Base-by-base conservation (phyloP, 2,113 vertebrate genomes). In the Hylia prasina region DNA sequence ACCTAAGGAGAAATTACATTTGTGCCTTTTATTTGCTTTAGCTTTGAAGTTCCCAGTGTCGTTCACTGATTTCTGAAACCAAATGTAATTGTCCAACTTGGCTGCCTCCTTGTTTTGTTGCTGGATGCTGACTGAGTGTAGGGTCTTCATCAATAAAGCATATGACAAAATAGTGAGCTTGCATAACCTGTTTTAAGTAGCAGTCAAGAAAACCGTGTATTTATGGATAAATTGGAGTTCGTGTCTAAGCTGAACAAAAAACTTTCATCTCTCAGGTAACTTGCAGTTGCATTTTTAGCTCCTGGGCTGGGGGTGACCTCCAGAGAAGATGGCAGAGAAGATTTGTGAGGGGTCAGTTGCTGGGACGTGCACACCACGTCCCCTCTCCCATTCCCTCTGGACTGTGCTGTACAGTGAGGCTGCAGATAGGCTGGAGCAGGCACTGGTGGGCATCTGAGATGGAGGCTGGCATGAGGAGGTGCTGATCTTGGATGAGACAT, bases 201-300 rank as follows among this genome's bases (percentile, higher is more conserved):
- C 50, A 69, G 13, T 61, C 19, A 83, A 51, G 40, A 77, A 66
- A 51, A 30, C 9, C 0, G 0, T 4, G 5, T 33, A 25, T 53
- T 86, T 83, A 18, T 70, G 23, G 70, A 61, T 70, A 54, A 89
- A 86, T 16, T 31, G 31, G 20, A 42, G 13, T 58, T 65, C 66
- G 1, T 81, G 14, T 51, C 28, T 66, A 54, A 63, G 30, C 8
- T 28, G 27, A 81, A 51, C n/a, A 82, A 53, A 63, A 69, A 30
- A 0, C 0, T 0, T 51, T 83, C 19, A 31, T 42, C 21, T 56
- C 16, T 82, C 40, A 51, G 15, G 21, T 37, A 73, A 70, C 24
- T 72, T 92, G 25, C 28, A 45, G 37, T 73, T 88, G 16, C 39
- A 24, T 31, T 63, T 3, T 42, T 37, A 33, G 28, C 16, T 64